Conservation (phyloP, 1,140 invertebrate genomes). For the Drosophila watanabei region DNA sequence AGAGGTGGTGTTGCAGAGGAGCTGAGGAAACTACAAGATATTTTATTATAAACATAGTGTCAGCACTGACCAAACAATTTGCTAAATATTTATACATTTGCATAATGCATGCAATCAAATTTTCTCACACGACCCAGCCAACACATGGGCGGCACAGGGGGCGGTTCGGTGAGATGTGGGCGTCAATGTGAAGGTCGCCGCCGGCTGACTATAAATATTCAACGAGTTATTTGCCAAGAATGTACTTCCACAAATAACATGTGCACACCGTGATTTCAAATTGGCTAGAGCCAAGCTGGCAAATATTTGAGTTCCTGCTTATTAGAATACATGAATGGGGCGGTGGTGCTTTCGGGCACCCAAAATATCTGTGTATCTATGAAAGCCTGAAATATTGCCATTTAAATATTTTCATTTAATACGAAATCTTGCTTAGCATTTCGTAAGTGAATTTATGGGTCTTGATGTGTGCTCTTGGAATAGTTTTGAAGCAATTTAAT, state of each 20-base stretch:
- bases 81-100: conserved; percentile 70
- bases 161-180: conserved; percentile 1
- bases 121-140: conserved; percentile 34
- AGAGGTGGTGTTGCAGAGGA: conserved; percentile 5
- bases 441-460: background rate
- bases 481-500: background rate
- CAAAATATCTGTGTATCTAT: background rate
- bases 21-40: conserved; percentile 34
- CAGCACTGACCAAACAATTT: conserved; percentile 66
- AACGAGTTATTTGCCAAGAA: conserved; percentile 41
- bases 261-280: conserved; percentile 24
- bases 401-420: background rate
- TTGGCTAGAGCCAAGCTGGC: background rate
- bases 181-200: conserved; percentile 53
- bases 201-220: conserved; percentile 63
- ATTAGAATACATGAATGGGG: background rate
- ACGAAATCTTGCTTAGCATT: background rate
- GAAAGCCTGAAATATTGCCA: background rate
- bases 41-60: conserved; percentile 45
- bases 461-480: background rate
- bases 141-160: background rate
- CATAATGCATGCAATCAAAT: conserved; percentile 77
- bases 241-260: conserved; percentile 34
- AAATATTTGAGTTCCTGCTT: conserved; percentile 8
- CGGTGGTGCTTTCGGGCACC: background rate